Conservation (phyloP, 1,140 invertebrate genomes). For the Propsilocerus akamusi region DNA sequence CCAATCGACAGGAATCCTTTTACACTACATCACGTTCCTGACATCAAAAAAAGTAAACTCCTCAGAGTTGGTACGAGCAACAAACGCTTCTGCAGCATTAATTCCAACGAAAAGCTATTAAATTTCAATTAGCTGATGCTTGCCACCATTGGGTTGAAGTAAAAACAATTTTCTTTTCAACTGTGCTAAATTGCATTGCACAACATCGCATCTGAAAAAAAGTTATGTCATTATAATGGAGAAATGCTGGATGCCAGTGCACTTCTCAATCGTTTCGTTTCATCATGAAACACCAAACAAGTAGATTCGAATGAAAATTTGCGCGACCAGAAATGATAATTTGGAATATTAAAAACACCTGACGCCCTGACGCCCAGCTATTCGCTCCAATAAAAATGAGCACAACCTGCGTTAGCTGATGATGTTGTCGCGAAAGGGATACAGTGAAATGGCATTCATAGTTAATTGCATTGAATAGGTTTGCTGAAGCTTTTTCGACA, state of each 20-base stretch:
- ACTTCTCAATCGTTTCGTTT: background rate
- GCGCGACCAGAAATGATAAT: background rate
- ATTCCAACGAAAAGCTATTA: background rate
- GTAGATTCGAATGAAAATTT: background rate
- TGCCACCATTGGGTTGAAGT: background rate
- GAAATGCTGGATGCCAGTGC: background rate
- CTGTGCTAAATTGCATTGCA: conserved; percentile 1
- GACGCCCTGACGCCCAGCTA: too few relatives aligned
- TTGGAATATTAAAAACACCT: background rate
- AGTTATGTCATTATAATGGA: conserved; percentile 1
- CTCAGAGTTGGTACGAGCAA: too few relatives aligned
- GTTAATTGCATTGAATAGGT: too few relatives aligned
- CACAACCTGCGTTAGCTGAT: too few relatives aligned
- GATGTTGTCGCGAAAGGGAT: too few relatives aligned
- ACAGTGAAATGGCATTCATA: too few relatives aligned
- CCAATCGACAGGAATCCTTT: background rate
- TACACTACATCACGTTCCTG: background rate
- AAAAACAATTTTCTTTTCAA: background rate
- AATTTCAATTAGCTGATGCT: background rate
- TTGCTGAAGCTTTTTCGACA: background rate
- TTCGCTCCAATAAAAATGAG: too few relatives aligned
- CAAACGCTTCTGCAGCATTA: background rate
- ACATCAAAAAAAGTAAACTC: too few relatives aligned
- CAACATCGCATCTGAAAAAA: background rate
- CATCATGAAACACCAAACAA: background rate